Evolutionary conservation across 2,797 vertebrate genomes (phyloP), one percentile per base, ranked within the genome.

Genomic region (Glossophaga mutica): DNA sequence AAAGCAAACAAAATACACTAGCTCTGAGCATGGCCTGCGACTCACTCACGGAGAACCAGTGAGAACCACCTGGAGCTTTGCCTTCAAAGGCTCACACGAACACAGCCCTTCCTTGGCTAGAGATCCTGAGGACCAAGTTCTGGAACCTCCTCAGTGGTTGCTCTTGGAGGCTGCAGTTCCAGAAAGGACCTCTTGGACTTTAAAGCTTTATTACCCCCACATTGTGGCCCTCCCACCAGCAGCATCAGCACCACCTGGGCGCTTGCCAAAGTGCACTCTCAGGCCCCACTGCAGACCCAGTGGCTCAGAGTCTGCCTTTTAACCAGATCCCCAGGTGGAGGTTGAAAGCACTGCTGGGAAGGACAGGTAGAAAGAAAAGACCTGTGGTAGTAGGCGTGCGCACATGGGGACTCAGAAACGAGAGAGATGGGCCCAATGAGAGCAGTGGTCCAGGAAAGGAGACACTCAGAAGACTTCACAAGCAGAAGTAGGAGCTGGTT

Each of bases 151-250:
- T 21, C 77, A 9, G 34, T 59, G 16, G 10, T 37, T 93, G 59
- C 34, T 73, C 73, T 57, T 50, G 0, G 46, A 71, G 76, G 42
- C 68, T 79, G 48, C 29, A 42, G 76, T 55, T n/a, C 82, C 92
- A 57, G 50, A 73, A 92, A 78, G 70, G 78, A 81, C 62, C 6
- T 70, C 29, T 29, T 46, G 42, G 85, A 46, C 70, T 59, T 91
- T 94, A 55, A 92, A n/a, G 50, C 52, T 24, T 76, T 9, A 14
- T 65, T 24, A 59, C 22, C 21, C 19, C 48, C n/a, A 7, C 26
- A 52, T 26, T 42, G 9, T 42, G 46, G 42, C 57, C 6, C 52
- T 84, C 39, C 16, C 14, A 46, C 71, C 42, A 62, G 92, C 48
- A 73, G 86, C 22, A 4, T 2, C 39, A 65, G 70, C 9, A 16